Evolutionary conservation across 2,888 invertebrate genomes (phyloP).

Genomic region (Agrochola macilenta): DNA sequence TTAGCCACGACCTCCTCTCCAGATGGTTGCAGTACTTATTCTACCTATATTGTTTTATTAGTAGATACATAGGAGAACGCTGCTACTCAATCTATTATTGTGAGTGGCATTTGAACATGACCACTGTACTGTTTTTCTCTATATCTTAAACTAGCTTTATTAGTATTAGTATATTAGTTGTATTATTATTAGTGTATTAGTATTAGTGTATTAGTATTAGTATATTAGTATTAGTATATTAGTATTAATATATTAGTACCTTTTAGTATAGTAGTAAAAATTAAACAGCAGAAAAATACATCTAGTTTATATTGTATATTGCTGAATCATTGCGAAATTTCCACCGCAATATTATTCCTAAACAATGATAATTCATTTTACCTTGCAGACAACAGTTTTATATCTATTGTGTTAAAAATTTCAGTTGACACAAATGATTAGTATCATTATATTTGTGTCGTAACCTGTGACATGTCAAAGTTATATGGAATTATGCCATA

Average conservation of each 20-base stretch:
- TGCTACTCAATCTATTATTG: neutral
- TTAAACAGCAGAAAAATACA: neutral
- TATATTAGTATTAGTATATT: too few species aligned
- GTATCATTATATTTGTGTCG: constrained; percentile 40
- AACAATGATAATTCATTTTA: constrained; percentile 62
- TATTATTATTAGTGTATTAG: too few species aligned
- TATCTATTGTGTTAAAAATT: constrained; percentile 33
- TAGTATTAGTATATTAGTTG: too few species aligned
- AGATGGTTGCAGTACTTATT: neutral
- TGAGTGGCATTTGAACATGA: neutral
- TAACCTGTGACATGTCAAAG: constrained; percentile 59
- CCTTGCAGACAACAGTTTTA: constrained; percentile 57
- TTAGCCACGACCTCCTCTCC: too few species aligned
- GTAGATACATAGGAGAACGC: neutral
- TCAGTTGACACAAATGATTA: constrained; percentile 46
- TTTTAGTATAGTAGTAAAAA: too few species aligned
- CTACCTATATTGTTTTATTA: neutral
- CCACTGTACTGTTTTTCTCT: neutral
- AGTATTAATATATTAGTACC: too few species aligned
- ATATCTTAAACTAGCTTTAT: too few species aligned
- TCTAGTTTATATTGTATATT: constrained; percentile 1
- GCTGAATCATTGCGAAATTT: constrained; percentile 45
- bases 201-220: too few species aligned
- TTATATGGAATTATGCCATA: constrained; percentile 65
- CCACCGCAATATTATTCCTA: constrained; percentile 12